Conservation (phyloP, 2,113 vertebrate genomes). For the Zosterops japonicus region DNA sequence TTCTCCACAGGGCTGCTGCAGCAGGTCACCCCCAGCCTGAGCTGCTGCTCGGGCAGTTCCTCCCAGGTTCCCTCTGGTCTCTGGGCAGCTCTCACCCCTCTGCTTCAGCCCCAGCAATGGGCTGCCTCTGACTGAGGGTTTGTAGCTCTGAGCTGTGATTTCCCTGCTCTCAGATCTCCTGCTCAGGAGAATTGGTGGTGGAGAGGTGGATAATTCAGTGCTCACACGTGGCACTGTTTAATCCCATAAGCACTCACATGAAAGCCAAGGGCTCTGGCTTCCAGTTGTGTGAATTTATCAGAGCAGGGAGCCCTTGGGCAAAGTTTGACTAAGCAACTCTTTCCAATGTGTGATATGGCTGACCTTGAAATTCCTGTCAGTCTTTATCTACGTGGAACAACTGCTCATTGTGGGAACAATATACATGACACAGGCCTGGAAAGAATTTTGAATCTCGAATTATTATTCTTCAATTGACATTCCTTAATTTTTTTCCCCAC, state of each 20-base stretch:
- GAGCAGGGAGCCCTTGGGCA: not conserved
- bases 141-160: not conserved
- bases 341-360: not conserved
- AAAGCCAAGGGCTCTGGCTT: not conserved
- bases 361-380: not conserved
- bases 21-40: not conserved
- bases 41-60: not conserved
- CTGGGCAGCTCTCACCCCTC: not conserved
- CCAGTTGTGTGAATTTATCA: not conserved
- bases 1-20: not conserved
- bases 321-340: not conserved
- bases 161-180: not conserved
- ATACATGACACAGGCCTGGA: not conserved
- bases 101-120: not conserved
- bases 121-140: not conserved
- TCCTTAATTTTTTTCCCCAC: not conserved
- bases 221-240: not conserved
- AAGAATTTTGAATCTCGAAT: not conserved
- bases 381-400: not conserved
- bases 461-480: not conserved
- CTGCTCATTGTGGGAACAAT: not conserved
- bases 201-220: not conserved
- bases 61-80: fast-evolving
- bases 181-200: not conserved
- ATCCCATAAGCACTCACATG: not conserved